phyloP scores from a whole-genome alignment of 1,140 invertebrate genomes.

The Orchesella cincta region DNA sequence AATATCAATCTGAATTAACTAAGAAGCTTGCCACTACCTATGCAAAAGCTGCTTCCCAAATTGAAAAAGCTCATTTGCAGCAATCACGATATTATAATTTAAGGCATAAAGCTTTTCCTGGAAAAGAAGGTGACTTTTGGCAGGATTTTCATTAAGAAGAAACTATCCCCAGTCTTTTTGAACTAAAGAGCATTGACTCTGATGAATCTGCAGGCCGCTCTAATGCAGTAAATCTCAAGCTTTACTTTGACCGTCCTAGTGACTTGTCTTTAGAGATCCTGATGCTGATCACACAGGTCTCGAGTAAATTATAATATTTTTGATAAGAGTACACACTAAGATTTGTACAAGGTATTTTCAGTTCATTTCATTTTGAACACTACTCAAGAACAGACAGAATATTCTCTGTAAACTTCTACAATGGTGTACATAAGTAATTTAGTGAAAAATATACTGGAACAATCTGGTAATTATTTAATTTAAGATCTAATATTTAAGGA shows the following conservation, averaged over 20 bases:
- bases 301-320: no score
- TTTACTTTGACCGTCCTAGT: not conserved
- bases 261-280: not conserved
- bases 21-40: not conserved
- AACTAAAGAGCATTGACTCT: not conserved
- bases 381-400: no score
- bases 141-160: not conserved
- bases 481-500: no score
- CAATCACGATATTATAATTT: not conserved
- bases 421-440: no score
- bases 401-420: no score
- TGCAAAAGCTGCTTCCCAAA: not conserved
- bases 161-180: not conserved
- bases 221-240: slow-evolving; percentile 1
- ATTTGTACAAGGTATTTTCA: no score
- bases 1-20: slow-evolving; percentile 1
- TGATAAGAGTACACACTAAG: no score
- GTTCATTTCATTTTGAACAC: no score
- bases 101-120: not conserved
- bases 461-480: no score
- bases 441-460: no score
- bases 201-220: not conserved
- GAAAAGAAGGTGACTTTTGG: not conserved
- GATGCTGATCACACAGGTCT: no score
- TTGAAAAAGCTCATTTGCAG: not conserved